phyloP scores from a whole-genome alignment of 2,113 vertebrate species.

The Bufo bufo region DNA sequence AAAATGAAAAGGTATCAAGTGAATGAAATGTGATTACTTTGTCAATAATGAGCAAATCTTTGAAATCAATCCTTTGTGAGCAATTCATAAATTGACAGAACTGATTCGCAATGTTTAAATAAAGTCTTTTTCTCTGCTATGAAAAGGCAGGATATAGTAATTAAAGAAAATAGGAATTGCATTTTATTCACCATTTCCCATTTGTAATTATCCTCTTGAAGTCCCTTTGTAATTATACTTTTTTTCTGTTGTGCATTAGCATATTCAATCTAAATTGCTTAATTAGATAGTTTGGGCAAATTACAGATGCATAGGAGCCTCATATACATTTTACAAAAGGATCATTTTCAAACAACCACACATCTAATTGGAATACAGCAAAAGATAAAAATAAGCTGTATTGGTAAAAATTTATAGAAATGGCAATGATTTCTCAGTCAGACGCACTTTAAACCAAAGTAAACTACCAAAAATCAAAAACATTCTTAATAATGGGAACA shows the following conservation, averaged over 20 bases:
- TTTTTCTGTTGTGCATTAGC: constrained; percentile 52
- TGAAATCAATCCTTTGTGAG: constrained; percentile 31
- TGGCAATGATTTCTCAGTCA: too few relatives aligned
- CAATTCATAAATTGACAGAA: constrained; percentile 32
- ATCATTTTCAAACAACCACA: constrained; percentile 28
- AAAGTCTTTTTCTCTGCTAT: constrained; percentile 46
- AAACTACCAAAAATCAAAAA: background rate
- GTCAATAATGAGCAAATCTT: constrained; percentile 33
- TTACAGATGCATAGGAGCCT: constrained; percentile 54
- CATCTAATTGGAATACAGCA: constrained; percentile 18
- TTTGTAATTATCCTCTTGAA: constrained; percentile 59
- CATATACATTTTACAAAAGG: constrained; percentile 44
- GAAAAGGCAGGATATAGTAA: constrained; percentile 48
- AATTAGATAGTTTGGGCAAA: constrained; percentile 55
- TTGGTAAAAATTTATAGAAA: background rate
- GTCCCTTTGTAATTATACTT: constrained; percentile 58
- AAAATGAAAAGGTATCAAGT: background rate
- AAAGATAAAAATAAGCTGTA: constrained; percentile 36
- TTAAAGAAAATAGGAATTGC: constrained; percentile 57
- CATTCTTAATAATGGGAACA: background rate
- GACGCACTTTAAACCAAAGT: background rate
- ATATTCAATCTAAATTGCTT: constrained; percentile 57
- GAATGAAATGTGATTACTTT: constrained; percentile 44
- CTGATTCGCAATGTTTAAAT: constrained; percentile 46
- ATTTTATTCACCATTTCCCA: constrained; percentile 57